Percentiles rank a stretch among this genome's conserved stretches.
These are phyloP conservation scores for Noturus placidus DNA, from an alignment of 2,113 vertebrate species.

Conservation along the genomic window DNA sequence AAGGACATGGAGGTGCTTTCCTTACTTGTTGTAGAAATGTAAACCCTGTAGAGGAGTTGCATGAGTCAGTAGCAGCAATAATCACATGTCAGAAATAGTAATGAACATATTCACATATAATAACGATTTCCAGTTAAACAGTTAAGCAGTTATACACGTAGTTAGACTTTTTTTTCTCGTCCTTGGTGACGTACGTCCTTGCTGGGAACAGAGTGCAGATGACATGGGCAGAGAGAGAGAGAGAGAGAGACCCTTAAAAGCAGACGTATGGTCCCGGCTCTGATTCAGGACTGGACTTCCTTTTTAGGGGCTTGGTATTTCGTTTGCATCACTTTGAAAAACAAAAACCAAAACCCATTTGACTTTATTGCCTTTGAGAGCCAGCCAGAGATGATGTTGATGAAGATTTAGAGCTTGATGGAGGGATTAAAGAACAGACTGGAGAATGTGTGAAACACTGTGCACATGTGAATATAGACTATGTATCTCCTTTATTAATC, in stretches of 20 bases:
- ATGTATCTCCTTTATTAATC: background rate
- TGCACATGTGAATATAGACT: background rate
- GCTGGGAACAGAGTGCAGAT: slow-evolving; percentile 54
- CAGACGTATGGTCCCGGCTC: background rate
- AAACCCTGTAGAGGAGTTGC: background rate
- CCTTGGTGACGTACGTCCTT: slow-evolving; percentile 51
- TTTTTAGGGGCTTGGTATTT: slow-evolving; percentile 33
- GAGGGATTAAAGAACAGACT: background rate
- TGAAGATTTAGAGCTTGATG: background rate
- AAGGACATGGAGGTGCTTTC: background rate
- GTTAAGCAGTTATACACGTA: background rate
- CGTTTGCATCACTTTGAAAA: slow-evolving; percentile 3
- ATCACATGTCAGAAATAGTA: no score
- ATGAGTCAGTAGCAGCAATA: background rate
- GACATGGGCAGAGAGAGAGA: background rate
- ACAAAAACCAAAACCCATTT: background rate
- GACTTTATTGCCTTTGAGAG: slow-evolving; percentile 46
- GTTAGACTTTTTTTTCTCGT: background rate
- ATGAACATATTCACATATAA: background rate
- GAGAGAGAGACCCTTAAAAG: background rate
- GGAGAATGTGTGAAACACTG: background rate
- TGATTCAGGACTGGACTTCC: slow-evolving; percentile 24
- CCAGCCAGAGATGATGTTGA: background rate
- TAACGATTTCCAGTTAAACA: background rate
- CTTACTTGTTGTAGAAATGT: background rate